A percentile compares a stretch with the other conserved stretches of the same genome.
phyloP scores from a whole-genome alignment of 2,888 invertebrate genomes.

The Patella pellucida region DNA sequence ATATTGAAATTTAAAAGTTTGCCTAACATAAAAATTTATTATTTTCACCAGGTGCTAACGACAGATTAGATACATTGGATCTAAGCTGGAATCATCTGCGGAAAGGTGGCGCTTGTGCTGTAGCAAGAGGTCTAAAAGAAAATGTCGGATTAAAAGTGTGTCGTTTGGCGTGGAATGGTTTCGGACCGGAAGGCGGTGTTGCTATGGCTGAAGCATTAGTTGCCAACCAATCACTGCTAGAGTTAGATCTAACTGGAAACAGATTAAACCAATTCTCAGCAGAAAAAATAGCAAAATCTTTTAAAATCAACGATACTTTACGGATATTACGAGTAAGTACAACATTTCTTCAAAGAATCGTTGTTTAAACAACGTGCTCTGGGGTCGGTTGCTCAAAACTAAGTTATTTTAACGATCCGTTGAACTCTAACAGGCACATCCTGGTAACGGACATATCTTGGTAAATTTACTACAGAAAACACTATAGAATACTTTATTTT shows the following conservation, averaged over 20 bases:
- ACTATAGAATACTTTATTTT: too few relatives aligned
- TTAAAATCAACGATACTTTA: conserved; percentile 64
- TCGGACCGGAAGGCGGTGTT: conserved; percentile 66
- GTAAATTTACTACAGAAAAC: too few relatives aligned
- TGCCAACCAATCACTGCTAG: conserved; percentile 62
- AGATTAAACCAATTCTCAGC: conserved; percentile 62
- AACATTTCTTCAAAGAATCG: too few relatives aligned
- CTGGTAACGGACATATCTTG: too few relatives aligned
- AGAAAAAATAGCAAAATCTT: conserved; percentile 59
- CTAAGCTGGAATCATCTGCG: conserved; percentile 70
- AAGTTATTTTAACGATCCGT: too few relatives aligned
- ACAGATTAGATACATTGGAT: conserved; percentile 65
- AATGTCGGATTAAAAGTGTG: conserved; percentile 66
- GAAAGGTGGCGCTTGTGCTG: conserved; percentile 60
- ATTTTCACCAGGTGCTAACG: conserved; percentile 60
- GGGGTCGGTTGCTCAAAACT: too few relatives aligned
- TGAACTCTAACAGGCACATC: too few relatives aligned
- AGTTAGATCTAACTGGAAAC: conserved; percentile 68
- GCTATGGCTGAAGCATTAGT: conserved; percentile 66
- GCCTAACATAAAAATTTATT: not conserved
- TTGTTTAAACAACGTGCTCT: too few relatives aligned
- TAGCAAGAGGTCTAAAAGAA: conserved; percentile 69
- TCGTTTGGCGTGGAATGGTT: conserved; percentile 69
- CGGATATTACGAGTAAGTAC: conserved; percentile 57
- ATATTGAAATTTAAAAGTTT: not conserved